Base-by-base conservation (phyloP, 2,888 invertebrate species). In the Drosophila limbata region DNA sequence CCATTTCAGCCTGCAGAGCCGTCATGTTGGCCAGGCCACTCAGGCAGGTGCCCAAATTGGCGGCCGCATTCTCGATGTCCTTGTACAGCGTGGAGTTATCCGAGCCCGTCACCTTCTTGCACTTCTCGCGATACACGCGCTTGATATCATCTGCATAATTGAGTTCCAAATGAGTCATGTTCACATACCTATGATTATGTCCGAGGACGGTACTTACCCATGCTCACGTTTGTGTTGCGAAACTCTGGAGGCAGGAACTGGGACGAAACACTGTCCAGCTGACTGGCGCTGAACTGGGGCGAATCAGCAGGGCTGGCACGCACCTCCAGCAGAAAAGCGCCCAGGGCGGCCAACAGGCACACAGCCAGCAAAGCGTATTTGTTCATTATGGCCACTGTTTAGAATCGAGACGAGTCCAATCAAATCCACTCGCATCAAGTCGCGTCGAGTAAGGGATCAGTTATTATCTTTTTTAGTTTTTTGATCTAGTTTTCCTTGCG, bases 1-100 rank as follows among this genome's bases (percentile, higher is more conserved):
- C 95, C 62, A 97, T 95, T 90, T 97, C 96, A 2, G 93, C 89
- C 77, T 95, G 93, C 5, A 96, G 84, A 4, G 92, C 90, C 0
- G 93, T 93, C 9, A 93, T 69, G 88, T 96, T 94, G 1, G 96
- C 93, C 39, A 96, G 90, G 0, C 90, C 90, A 56, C 93, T 92
- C 1, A 96, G 69, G 84, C 97, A 97, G 2, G 91, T 82, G 62
- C 92, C 88, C 10, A 96, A 90, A 0, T 88, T 90, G 0, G 90
- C 17, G 1, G 81, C 81, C 8, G 89, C 84, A 5, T 88, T 94
- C 89, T 94, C 93, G 1, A 95, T 94, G 31, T 93, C 93, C 0
- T 93, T 92, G 77, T 92, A 95, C 0, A 91, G 66, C 8, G 91
- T 91, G 0, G 95, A 94, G 21, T 94, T 94, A 1, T 93, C 93